Evolutionary conservation across 2,888 invertebrate genomes (phyloP), one percentile per base, ranked within the genome.

Genomic region (Keiferia lycopersicella): DNA sequence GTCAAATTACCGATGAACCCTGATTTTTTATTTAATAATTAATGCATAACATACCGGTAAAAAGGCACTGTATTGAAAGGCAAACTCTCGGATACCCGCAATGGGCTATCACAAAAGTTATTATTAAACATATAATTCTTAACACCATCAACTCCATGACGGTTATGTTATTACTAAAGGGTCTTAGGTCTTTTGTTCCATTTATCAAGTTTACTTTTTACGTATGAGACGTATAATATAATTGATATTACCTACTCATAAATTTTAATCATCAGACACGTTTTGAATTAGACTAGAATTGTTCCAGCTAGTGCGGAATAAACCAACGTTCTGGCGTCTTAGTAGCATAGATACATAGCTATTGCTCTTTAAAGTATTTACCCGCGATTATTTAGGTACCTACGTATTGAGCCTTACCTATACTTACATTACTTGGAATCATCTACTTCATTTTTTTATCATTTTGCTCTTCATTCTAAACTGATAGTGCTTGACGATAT

Each of bases 61-160:
- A n/a, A 34, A 56, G 56, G 8, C 56, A 56, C 56, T 56, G 16
- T 30, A 30, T 53, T n/a, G n/a, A n/a, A 0, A 56, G 16, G 30
- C 56, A 56, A 34, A 56, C 16, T 34, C 16, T 34, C 26, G 34
- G 22, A 26, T 34, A 16, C 16, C 16, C 16, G 30, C 34, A 26
- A 34, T 34, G 3, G 1, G n/a, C 30, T n/a, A 34, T 8, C n/a
- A 56, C 30, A 16, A 34, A 34, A 8, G 12, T n/a, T n/a, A 6
- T 2, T 14, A 26, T 8, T 10, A 56, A 16, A 26, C 6, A n/a
- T 1, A 56, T 2, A 7, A 26, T 16, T 16, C 26, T 16, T 30
- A 34, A 34, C 56, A 56, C n/a, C 56, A 34, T 56, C 2, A 0
- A 26, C 34, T 34, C 34, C 56, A 56, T 56, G 56, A 34, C 34